phyloP scores from a whole-genome alignment of 2,797 vertebrate genomes.

The Amphiprion clarkii region DNA sequence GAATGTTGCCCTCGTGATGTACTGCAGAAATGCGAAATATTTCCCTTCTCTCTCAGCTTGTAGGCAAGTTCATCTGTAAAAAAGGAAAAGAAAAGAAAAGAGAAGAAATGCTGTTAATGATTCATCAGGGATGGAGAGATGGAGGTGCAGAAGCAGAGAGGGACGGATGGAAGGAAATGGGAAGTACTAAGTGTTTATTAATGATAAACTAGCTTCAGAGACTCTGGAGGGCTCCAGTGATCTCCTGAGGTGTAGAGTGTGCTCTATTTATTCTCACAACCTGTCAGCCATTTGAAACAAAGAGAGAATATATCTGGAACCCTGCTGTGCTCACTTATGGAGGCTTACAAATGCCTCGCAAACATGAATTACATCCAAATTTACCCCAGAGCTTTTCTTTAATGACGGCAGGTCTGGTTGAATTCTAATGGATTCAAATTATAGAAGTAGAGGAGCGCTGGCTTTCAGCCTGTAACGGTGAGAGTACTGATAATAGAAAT shows the following conservation, averaged over 20 bases:
- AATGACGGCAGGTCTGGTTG: slow-evolving; percentile 45
- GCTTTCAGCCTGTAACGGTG: neutral
- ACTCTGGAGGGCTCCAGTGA: slow-evolving; percentile 66
- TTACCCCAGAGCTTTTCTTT: slow-evolving; percentile 61
- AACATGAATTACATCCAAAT: slow-evolving; percentile 63
- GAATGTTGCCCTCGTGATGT: slow-evolving; percentile 2
- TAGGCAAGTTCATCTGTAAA: slow-evolving; percentile 29
- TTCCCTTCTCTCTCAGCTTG: slow-evolving; percentile 18
- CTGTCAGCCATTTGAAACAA: slow-evolving; percentile 69
- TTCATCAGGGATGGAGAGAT: slow-evolving; percentile 51
- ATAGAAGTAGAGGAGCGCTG: slow-evolving; percentile 5
- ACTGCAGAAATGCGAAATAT: neutral
- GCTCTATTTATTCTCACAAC: slow-evolving; percentile 73
- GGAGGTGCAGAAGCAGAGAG: slow-evolving; percentile 36
- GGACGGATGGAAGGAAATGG: slow-evolving; percentile 54
- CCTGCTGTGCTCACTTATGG: slow-evolving; percentile 66
- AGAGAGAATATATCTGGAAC: slow-evolving; percentile 62
- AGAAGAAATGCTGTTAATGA: slow-evolving; percentile 54
- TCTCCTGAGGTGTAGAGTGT: slow-evolving; percentile 68
- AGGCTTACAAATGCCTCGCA: slow-evolving; percentile 57
- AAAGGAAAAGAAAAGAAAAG: neutral
- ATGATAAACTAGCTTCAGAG: slow-evolving; percentile 75
- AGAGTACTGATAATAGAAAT: slow-evolving; percentile 11
- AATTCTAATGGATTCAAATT: slow-evolving; percentile 58
- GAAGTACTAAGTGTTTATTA: slow-evolving; percentile 76